These are phyloP conservation scores for Cheilosia urbana DNA, from an alignment of 2,888 invertebrate genomes.

Conservation along the genomic window DNA sequence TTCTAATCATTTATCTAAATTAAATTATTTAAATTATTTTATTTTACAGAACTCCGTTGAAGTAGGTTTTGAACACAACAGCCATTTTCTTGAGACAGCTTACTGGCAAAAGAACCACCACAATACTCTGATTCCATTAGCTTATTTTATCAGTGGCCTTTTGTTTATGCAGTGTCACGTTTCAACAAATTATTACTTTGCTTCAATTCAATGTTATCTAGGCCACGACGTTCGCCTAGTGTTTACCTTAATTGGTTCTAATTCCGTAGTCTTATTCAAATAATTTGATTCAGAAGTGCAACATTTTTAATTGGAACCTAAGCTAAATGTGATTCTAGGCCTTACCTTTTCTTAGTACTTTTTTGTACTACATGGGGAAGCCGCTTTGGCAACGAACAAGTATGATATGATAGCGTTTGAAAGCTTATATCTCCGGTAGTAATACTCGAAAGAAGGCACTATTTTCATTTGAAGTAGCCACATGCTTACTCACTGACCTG, in stretches of 20 bases:
- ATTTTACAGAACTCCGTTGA: not conserved
- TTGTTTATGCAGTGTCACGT: conserved; percentile 11
- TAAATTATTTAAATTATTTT: not conserved
- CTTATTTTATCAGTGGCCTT: conserved; percentile 10
- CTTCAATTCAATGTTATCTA: conserved; percentile 1
- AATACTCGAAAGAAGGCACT: too few species aligned
- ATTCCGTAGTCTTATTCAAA: not conserved
- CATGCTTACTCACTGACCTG: too few species aligned
- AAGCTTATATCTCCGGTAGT: too few species aligned
- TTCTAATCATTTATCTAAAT: conserved; percentile 4
- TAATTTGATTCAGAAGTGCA: not conserved
- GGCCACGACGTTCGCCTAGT: not conserved
- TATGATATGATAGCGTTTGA: too few species aligned
- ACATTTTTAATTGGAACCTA: too few species aligned
- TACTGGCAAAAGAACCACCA: not conserved
- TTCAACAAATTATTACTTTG: too few species aligned
- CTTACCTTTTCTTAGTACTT: too few species aligned
- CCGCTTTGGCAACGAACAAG: too few species aligned
- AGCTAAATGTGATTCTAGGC: too few species aligned
- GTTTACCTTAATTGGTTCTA: conserved; percentile 1
- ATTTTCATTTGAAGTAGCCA: too few species aligned
- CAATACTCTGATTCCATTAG: conserved; percentile 1
- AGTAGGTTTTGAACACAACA: not conserved
- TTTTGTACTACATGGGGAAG: too few species aligned
- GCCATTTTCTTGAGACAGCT: not conserved